Evolutionary conservation across 2,888 invertebrate genomes (phyloP).

Genomic region (Diarsia rubi): DNA sequence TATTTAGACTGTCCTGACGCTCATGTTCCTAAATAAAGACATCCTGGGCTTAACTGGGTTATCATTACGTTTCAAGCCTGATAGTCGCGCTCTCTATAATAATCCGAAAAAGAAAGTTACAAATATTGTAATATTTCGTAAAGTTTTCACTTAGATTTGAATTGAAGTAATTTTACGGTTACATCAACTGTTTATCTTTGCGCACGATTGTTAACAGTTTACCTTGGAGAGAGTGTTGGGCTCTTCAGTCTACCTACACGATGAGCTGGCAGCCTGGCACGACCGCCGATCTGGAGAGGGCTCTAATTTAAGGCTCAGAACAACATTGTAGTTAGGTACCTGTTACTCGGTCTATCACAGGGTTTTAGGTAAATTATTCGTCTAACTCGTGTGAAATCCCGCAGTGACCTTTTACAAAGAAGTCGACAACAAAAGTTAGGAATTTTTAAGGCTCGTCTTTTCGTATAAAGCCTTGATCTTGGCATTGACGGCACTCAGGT

Average conservation of each 20-base stretch:
- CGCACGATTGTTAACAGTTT: slow-evolving; percentile 49
- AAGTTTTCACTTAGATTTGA: slow-evolving; percentile 47
- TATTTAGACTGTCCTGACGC: not conserved
- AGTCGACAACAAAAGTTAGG: not conserved
- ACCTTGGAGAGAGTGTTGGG: slow-evolving; percentile 22
- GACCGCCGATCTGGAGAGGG: not conserved
- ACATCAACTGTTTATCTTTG: slow-evolving; percentile 44
- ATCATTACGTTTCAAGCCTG: slow-evolving; percentile 14
- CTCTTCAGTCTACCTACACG: not conserved
- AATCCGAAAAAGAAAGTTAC: slow-evolving; percentile 49
- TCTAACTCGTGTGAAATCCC: not conserved
- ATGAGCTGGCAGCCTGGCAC: not conserved
- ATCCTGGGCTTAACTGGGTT: not conserved
- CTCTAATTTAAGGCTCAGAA: not conserved
- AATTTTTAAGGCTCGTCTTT: not conserved
- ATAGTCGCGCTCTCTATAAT: slow-evolving; percentile 28
- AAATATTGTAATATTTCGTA: slow-evolving; percentile 50
- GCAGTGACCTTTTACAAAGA: not conserved
- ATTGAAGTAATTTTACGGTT: slow-evolving; percentile 56
- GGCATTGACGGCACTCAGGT: not conserved
- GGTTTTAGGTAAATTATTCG: not conserved
- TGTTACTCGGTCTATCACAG: not conserved
- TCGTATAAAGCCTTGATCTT: too few relatives aligned
- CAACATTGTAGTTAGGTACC: not conserved
- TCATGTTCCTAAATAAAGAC: not conserved